A percentile compares a stretch with the other conserved stretches of the same genome.
Evolutionary conservation across 1,140 invertebrate genomes (phyloP).

Genomic region (Cecropterus lyciades): DNA sequence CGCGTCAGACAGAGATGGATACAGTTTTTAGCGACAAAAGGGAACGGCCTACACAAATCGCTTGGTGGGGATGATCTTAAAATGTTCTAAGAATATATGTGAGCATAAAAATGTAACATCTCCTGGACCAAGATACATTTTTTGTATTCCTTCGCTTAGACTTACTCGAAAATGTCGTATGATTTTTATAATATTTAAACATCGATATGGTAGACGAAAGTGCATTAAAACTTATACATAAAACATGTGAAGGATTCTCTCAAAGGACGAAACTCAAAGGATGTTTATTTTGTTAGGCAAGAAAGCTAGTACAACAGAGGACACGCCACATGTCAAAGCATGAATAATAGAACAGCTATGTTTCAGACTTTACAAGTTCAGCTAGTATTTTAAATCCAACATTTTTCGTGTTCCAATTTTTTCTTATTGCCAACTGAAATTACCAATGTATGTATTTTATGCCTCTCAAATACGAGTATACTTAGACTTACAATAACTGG

Average conservation of each 20-base stretch:
- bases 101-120: slow-evolving; percentile 44
- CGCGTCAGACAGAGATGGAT: slow-evolving; percentile 69
- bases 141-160: slow-evolving; percentile 10
- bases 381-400: slow-evolving; percentile 68
- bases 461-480: no score
- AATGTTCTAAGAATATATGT: slow-evolving; percentile 66
- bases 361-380: slow-evolving; percentile 79
- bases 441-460: background rate
- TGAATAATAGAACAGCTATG: slow-evolving; percentile 82
- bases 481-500: no score
- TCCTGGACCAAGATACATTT: slow-evolving; percentile 29
- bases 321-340: slow-evolving; percentile 78
- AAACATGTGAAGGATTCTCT: slow-evolving; percentile 71
- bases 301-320: slow-evolving; percentile 76
- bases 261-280: slow-evolving; percentile 77
- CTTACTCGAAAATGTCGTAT: background rate
- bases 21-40: slow-evolving; percentile 76
- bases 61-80: slow-evolving; percentile 79
- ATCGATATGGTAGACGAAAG: slow-evolving; percentile 47
- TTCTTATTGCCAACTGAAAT: background rate
- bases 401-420: slow-evolving; percentile 52
- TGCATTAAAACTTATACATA: slow-evolving; percentile 75
- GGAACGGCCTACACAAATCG: slow-evolving; percentile 74
- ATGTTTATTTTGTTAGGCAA: slow-evolving; percentile 81
- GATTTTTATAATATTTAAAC: slow-evolving; percentile 36